Evolutionary conservation across 2,888 invertebrate genomes (phyloP), one percentile per base, ranked within the genome.

Genomic region (Eristalis pertinax): DNA sequence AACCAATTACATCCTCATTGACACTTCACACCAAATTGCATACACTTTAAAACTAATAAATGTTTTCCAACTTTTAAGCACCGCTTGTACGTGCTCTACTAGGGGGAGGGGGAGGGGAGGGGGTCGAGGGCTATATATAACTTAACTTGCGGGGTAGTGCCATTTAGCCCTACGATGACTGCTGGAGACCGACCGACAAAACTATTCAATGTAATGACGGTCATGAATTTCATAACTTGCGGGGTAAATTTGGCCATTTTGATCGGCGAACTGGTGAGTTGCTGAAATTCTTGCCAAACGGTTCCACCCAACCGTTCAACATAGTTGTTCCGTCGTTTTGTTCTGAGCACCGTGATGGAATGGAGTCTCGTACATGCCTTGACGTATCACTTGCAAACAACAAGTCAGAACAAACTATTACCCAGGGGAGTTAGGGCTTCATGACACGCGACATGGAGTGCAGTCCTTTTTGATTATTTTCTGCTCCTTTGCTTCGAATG

Each of bases 1-100:
- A 50, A 24, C 43, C 60, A 72, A 58, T 70, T 64, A 75, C 38
- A 67, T 58, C 43, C 63, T 32, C 72, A 77, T 69, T 69, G 58
- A 63, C 77, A 82, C 77, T 69, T 68, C 24, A 32, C 22, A 56
- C 41, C 26, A 76, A 84, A 78, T 82, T 74, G 69, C 73, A 82
- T 73, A 50, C 50, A 70, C 77, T 82, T 77, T 41, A 74, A 85
- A 86, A 82, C 69, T 82, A 82, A 74, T 78, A 82, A 85, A 50
- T 60, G 64, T 60, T 81, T 10, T 60, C 38, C 68, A 81, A 76
- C 43, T 75, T 67, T 70, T 63, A 72, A 67, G 50, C 56, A 62
- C 69, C n/a, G 43, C 62, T 50, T 8, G 15, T 19, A 43, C 43
- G 4, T 19, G 2, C 15, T 15, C 32, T 8, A 10, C 32, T 1